Conservation (phyloP, 2,113 vertebrate genomes). For the Rhinichthys klamathensis region DNA sequence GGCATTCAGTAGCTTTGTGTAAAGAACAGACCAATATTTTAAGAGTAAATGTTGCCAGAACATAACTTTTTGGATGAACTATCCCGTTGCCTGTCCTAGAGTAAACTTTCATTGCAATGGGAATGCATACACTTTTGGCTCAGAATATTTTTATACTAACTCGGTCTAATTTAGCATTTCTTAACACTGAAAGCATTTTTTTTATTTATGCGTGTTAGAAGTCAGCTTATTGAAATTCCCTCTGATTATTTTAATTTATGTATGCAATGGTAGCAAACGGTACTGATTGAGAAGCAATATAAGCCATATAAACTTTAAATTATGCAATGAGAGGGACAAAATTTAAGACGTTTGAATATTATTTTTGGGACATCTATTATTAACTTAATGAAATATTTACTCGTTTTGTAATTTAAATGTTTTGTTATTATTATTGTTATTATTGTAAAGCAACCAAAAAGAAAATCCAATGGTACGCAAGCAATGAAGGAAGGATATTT, state of each 20-base stretch:
- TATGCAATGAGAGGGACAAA: slow-evolving; percentile 63
- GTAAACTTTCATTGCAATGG: slow-evolving; percentile 51
- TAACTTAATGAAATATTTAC: slow-evolving; percentile 65
- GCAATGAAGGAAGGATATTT: slow-evolving; percentile 52
- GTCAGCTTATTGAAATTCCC: slow-evolving; percentile 63
- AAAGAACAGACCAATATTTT: neutral
- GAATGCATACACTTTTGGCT: slow-evolving; percentile 53
- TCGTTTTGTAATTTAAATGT: slow-evolving; percentile 62
- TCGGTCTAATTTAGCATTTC: slow-evolving; percentile 63
- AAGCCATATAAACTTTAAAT: slow-evolving; percentile 65
- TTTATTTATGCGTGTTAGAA: slow-evolving; percentile 63
- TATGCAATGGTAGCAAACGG: slow-evolving; percentile 57
- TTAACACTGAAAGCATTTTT: slow-evolving; percentile 63
- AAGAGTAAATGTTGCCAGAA: neutral
- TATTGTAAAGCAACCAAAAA: slow-evolving; percentile 55
- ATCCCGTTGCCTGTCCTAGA: slow-evolving; percentile 42
- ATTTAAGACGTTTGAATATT: slow-evolving; percentile 59
- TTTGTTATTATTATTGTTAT: slow-evolving; percentile 43
- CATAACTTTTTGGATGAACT: neutral
- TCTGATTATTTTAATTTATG: slow-evolving; percentile 62
- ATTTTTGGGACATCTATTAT: slow-evolving; percentile 59
- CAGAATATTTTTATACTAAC: slow-evolving; percentile 56
- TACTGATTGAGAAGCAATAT: slow-evolving; percentile 60
- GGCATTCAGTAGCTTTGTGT: neutral
- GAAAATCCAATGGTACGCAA: slow-evolving; percentile 54